These are phyloP conservation scores for Drosophila paramelanica DNA, from an alignment of 2,888 invertebrate species.

Conservation along the genomic window DNA sequence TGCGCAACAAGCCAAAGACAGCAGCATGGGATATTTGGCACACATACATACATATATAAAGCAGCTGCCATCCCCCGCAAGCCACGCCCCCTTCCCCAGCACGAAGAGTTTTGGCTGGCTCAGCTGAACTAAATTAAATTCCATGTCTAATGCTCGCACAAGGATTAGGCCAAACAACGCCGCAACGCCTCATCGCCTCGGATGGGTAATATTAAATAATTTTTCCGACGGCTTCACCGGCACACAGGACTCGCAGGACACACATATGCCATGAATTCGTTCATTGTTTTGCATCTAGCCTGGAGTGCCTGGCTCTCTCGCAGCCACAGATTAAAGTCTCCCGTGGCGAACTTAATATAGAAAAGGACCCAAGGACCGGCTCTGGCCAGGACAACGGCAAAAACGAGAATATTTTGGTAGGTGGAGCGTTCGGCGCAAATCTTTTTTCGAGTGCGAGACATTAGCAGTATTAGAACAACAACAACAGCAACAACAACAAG, in stretches of 20 bases:
- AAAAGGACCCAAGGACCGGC: conserved; percentile 71
- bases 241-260: conserved; percentile 50
- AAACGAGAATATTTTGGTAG: conserved; percentile 64
- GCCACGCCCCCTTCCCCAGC: background rate
- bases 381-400: conserved; percentile 53
- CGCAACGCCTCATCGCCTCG: conserved; percentile 50
- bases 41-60: conserved; percentile 45
- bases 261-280: conserved; percentile 81
- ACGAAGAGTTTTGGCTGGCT: conserved; percentile 27
- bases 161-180: conserved; percentile 73
- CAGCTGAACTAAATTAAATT: conserved; percentile 82
- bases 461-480: conserved; percentile 76
- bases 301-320: conserved; percentile 51
- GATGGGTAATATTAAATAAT: conserved; percentile 61
- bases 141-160: conserved; percentile 80
- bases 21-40: conserved; percentile 64
- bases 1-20: conserved; percentile 37
- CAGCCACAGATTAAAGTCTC: conserved; percentile 84
- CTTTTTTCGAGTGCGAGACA: conserved; percentile 78
- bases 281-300: conserved; percentile 75
- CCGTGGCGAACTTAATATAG: conserved; percentile 84
- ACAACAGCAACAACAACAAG: conserved; percentile 43
- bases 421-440: conserved; percentile 55
- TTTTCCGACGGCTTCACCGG: conserved; percentile 38
- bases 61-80: conserved; percentile 5